Percentiles rank a stretch among this genome's conserved stretches.
Conservation (phyloP, 2,113 vertebrate species). For the Campylomormyrus numenius region DNA sequence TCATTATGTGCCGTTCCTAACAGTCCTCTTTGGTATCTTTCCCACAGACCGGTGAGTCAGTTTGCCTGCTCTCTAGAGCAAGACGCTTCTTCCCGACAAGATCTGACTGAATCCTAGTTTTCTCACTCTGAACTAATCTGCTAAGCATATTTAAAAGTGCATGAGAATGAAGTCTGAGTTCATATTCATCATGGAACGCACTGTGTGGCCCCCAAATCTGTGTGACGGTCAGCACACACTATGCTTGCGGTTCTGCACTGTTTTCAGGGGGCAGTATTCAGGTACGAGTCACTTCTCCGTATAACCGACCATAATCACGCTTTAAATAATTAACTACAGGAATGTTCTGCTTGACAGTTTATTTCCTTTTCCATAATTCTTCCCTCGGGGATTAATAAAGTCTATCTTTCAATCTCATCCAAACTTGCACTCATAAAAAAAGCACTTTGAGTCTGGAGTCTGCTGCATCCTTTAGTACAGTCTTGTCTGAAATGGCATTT, state of each 20-base stretch:
- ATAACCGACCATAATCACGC: neutral
- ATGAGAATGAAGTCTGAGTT: neutral
- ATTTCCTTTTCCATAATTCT: neutral
- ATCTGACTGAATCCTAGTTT: neutral
- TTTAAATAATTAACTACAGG: neutral
- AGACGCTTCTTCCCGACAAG: neutral
- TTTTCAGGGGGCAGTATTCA: neutral
- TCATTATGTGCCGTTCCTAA: neutral
- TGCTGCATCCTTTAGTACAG: neutral
- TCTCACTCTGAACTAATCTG: neutral
- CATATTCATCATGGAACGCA: neutral
- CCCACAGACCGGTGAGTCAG: conserved; percentile 36
- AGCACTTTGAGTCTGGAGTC: neutral
- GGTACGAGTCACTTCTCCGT: neutral
- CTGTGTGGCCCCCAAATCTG: neutral
- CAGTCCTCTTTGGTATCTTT: neutral
- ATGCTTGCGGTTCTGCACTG: neutral
- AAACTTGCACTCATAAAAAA: neutral
- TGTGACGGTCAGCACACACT: neutral
- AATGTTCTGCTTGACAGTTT: neutral
- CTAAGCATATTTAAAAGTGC: neutral
- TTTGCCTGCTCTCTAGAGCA: neutral
- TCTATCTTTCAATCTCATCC: neutral
- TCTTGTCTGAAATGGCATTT: neutral
- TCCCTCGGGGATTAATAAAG: neutral